phyloP scores from a whole-genome alignment of 2,797 vertebrate species.

The Fistularia tabacaria region DNA sequence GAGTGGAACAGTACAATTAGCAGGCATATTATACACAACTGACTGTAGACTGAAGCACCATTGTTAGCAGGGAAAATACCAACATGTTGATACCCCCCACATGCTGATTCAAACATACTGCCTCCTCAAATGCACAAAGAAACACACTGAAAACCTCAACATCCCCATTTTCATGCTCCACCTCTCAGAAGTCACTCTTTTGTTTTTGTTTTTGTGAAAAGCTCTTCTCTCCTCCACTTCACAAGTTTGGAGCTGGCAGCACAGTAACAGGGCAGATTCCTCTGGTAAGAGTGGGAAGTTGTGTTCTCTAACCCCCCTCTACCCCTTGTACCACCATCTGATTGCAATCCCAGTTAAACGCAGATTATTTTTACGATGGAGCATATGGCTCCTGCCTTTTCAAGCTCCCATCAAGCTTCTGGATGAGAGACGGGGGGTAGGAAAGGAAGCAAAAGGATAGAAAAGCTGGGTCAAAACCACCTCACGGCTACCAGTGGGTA shows the following conservation, averaged over 20 bases:
- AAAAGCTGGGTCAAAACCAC: conserved; percentile 55
- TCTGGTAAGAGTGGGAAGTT: conserved; percentile 68
- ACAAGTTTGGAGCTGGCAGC: conserved; percentile 20
- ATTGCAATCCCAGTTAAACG: conserved; percentile 73
- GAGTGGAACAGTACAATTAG: too few relatives aligned
- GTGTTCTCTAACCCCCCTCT: conserved; percentile 56
- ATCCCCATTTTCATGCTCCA: conserved; percentile 55
- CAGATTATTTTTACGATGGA: conserved; percentile 76
- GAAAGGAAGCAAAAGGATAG: conserved; percentile 27
- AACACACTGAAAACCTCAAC: conserved; percentile 31
- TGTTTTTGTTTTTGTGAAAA: conserved; percentile 34
- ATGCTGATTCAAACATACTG: conserved; percentile 58
- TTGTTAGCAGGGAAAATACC: conserved; percentile 68
- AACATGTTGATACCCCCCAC: conserved; percentile 66
- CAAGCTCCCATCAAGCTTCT: conserved; percentile 56
- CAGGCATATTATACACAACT: neutral
- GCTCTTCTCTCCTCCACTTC: conserved; percentile 40
- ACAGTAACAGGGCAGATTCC: conserved; percentile 58
- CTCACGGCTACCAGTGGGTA: conserved; percentile 56
- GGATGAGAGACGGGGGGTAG: conserved; percentile 27
- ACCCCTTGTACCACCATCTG: conserved; percentile 42
- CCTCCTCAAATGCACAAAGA: conserved; percentile 45
- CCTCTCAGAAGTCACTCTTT: conserved; percentile 44
- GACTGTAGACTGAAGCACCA: conserved; percentile 60
- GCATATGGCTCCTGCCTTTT: conserved; percentile 70